Evolutionary conservation across 2,113 vertebrate genomes (phyloP).

Genomic region (Protobothrops flavoviridis): DNA sequence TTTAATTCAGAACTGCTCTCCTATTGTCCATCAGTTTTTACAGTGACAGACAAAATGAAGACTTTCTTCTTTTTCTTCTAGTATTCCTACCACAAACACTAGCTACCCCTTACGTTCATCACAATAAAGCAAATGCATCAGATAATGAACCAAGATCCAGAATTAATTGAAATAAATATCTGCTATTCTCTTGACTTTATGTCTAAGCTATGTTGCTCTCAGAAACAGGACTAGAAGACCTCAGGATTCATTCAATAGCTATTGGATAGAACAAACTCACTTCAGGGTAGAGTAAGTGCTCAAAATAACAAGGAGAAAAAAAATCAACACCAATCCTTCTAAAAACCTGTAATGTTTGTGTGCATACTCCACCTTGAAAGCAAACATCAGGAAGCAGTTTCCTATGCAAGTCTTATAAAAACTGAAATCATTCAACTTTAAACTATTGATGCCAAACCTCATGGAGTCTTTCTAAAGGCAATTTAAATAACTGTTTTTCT

Average conservation of each 20-base stretch:
- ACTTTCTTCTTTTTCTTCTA: neutral
- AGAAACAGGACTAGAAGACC: neutral
- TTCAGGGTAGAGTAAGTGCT: neutral
- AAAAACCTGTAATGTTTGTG: neutral
- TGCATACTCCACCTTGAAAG: slow-evolving; percentile 2
- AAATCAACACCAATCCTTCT: no score
- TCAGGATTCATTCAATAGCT: neutral
- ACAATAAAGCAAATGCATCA: neutral
- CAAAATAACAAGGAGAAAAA: neutral
- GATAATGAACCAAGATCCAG: neutral
- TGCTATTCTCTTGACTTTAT: neutral
- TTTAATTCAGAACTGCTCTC: neutral
- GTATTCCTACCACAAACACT: neutral
- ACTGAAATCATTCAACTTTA: slow-evolving; percentile 6
- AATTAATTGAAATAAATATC: neutral
- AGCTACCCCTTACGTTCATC: neutral
- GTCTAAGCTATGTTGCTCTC: neutral
- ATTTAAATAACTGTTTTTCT: neutral
- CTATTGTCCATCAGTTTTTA: neutral
- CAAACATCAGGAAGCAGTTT: neutral
- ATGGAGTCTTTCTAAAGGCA: neutral
- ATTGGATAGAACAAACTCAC: neutral
- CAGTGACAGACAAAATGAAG: neutral
- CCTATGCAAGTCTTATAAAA: slow-evolving; percentile 6
- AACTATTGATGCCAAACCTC: neutral